Evolutionary conservation across 2,113 vertebrate genomes (phyloP).

Genomic region (Pollachius pollachius): DNA sequence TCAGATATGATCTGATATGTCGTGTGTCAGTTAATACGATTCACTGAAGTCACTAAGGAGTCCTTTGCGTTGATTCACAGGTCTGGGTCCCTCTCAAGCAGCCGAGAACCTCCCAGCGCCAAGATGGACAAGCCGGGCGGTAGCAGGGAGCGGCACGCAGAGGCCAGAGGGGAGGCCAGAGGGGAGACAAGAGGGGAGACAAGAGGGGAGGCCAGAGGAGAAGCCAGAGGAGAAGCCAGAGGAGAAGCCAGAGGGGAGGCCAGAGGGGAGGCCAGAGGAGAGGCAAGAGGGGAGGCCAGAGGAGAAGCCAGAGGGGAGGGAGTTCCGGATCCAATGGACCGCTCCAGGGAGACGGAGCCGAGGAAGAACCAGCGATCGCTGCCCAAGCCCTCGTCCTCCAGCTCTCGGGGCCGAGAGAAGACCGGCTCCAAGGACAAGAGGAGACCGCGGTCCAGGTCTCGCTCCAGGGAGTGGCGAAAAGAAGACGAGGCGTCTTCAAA

Average conservation of each 20-base stretch:
- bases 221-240: constrained; percentile 46
- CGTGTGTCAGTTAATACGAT: too few species aligned
- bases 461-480: constrained; percentile 78
- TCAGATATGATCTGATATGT: too few species aligned
- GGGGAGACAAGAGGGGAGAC: constrained; percentile 52
- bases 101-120: constrained; percentile 72
- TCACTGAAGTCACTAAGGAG: too few species aligned
- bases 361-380: constrained; percentile 59
- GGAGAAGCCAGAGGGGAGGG: constrained; percentile 42
- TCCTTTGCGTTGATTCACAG: constrained; percentile 26
- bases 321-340: constrained; percentile 52
- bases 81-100: constrained; percentile 72
- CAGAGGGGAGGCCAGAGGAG: constrained; percentile 51
- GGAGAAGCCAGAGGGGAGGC: constrained; percentile 53
- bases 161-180: constrained; percentile 56
- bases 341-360: constrained; percentile 77
- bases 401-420: constrained; percentile 52
- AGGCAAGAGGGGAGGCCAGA: constrained; percentile 58
- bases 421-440: constrained; percentile 69
- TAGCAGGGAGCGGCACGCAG: constrained; percentile 62
- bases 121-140: constrained; percentile 57
- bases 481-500: constrained; percentile 38
- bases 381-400: constrained; percentile 48
- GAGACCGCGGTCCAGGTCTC: constrained; percentile 59
- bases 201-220: constrained; percentile 57